phyloP scores from a whole-genome alignment of 1,140 invertebrate genomes.

The Ostrea denselamellosa region DNA sequence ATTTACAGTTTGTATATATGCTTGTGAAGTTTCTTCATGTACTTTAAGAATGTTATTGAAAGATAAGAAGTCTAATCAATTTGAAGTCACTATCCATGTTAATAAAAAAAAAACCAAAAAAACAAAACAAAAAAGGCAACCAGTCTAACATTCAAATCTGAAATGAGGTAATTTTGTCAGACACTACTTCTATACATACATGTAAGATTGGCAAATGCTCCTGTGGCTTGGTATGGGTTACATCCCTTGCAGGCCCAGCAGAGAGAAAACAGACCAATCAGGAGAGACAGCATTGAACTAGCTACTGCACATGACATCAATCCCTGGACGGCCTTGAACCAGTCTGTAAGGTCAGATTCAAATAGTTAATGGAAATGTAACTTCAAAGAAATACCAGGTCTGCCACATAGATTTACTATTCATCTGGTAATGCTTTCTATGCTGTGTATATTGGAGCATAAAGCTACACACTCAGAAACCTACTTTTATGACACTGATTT shows the following conservation, averaged over 20 bases:
- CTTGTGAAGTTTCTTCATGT: too few relatives aligned
- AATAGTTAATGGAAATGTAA: not conserved
- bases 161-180: too few relatives aligned
- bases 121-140: too few relatives aligned
- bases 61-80: too few relatives aligned
- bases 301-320: slow-evolving; percentile 73
- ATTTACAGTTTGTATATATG: too few relatives aligned
- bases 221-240: slow-evolving; percentile 72
- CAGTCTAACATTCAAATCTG: too few relatives aligned
- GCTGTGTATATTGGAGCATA: not conserved
- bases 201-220: slow-evolving; percentile 72
- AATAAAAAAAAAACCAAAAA: too few relatives aligned
- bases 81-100: too few relatives aligned
- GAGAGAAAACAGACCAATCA: slow-evolving; percentile 74
- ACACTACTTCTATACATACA: slow-evolving; percentile 65
- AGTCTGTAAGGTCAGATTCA: slow-evolving; percentile 66
- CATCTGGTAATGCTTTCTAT: not conserved
- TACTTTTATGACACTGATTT: slow-evolving; percentile 9
- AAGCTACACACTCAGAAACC: not conserved
- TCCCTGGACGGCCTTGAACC: slow-evolving; percentile 76
- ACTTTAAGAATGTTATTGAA: too few relatives aligned
- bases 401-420: not conserved
- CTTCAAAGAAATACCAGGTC: slow-evolving; percentile 14
- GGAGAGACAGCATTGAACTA: slow-evolving; percentile 67
- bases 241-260: slow-evolving; percentile 73